phyloP scores from a whole-genome alignment of 2,113 vertebrate species.

The Neodontobutis hainanensis region DNA sequence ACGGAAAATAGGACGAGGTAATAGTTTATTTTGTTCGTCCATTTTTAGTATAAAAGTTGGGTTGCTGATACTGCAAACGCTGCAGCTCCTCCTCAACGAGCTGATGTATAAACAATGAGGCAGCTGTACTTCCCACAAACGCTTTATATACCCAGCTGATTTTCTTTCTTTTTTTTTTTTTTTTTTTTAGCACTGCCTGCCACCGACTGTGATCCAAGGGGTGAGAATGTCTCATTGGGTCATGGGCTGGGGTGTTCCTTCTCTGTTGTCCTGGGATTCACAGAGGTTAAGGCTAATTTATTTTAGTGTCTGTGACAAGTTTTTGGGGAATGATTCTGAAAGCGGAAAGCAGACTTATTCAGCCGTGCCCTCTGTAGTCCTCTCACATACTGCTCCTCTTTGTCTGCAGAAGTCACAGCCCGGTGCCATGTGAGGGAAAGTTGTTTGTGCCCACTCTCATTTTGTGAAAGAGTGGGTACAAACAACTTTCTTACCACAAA shows the following conservation, averaged over 20 bases:
- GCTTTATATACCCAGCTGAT: slow-evolving; percentile 58
- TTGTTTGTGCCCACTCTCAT: too few relatives aligned
- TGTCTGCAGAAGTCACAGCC: slow-evolving; percentile 58
- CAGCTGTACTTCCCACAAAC: slow-evolving; percentile 39
- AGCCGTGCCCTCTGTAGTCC: slow-evolving; percentile 65
- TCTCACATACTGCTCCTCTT: slow-evolving; percentile 71
- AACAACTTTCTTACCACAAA: slow-evolving; percentile 38
- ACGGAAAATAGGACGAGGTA: slow-evolving; percentile 71
- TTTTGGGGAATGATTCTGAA: slow-evolving; percentile 65
- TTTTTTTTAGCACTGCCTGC: slow-evolving; percentile 50
- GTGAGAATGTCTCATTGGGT: slow-evolving; percentile 46
- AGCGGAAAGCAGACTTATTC: slow-evolving; percentile 49
- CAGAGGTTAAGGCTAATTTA: slow-evolving; percentile 66
- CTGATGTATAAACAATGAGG: slow-evolving; percentile 30
- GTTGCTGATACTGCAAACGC: slow-evolving; percentile 12
- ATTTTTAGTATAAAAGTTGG: slow-evolving; percentile 40
- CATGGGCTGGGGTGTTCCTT: slow-evolving; percentile 40
- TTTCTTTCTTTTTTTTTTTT: too few relatives aligned
- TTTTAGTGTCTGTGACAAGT: slow-evolving; percentile 70
- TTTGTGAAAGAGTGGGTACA: slow-evolving; percentile 37
- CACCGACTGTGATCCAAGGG: slow-evolving; percentile 51
- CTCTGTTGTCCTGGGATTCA: slow-evolving; percentile 54
- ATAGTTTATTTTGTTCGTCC: slow-evolving; percentile 66
- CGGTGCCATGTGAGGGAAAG: slow-evolving; percentile 48
- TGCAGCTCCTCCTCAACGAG: slow-evolving; percentile 33